Percentiles rank a stretch among this genome's conserved stretches.
Evolutionary conservation across 2,113 vertebrate species (phyloP).

Genomic region (Indicator maculatus): DNA sequence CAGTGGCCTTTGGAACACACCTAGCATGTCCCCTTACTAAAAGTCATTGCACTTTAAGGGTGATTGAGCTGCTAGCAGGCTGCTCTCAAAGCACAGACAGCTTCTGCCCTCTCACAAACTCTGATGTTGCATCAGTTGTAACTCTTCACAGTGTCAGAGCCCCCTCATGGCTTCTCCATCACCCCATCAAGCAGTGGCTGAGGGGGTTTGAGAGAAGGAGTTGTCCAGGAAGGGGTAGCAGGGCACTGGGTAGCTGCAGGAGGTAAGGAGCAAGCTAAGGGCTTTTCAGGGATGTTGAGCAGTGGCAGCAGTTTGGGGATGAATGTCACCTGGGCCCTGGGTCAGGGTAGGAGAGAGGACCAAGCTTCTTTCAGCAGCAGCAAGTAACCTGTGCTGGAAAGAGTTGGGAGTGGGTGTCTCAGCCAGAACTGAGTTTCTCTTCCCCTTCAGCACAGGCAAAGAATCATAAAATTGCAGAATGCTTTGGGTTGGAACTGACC

Average conservation of each 20-base stretch:
- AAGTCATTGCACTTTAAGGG: background rate
- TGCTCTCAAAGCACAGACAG: background rate
- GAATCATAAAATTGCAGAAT: background rate
- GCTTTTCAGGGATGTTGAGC: background rate
- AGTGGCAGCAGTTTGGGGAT: background rate
- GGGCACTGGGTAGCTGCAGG: background rate
- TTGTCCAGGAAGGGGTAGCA: background rate
- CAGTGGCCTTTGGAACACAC: background rate
- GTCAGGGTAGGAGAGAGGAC: background rate
- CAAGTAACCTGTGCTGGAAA: background rate
- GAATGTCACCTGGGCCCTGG: background rate
- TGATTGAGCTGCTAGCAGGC: background rate
- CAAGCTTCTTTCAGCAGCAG: background rate
- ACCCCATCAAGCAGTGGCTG: too few species aligned
- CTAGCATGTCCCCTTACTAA: background rate
- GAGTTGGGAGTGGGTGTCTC: background rate
- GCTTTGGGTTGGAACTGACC: background rate
- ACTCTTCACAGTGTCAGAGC: accelerated
- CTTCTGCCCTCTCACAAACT: background rate
- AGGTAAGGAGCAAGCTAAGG: background rate
- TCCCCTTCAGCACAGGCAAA: background rate
- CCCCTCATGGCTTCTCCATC: background rate
- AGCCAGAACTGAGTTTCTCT: background rate
- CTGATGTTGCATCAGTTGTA: accelerated
- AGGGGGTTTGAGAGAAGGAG: background rate